These are phyloP conservation scores for Etia nguti DNA, from an alignment of 2,113 vertebrate species.

Conservation along the genomic window DNA sequence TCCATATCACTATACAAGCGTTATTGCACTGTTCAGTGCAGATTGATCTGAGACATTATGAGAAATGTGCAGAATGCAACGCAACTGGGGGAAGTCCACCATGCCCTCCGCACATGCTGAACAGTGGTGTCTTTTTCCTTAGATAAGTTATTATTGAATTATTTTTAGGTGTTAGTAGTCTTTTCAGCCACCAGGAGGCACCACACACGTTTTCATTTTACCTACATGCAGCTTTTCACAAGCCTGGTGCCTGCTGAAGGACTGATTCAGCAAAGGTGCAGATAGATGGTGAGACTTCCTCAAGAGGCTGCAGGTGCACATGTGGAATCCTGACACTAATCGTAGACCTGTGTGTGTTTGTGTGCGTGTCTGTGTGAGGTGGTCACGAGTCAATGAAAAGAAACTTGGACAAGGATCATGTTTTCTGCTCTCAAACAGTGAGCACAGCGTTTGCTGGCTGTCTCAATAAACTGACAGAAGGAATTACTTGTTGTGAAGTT, in stretches of 20 bases:
- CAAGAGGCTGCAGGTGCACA: not conserved
- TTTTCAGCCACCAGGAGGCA: conserved; percentile 30
- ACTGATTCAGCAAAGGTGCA: not conserved
- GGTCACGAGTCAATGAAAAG: not conserved
- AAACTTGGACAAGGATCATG: not conserved
- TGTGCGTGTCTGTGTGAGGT: not conserved
- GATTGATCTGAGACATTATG: not conserved
- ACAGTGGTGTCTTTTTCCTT: not conserved
- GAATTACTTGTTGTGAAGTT: not conserved
- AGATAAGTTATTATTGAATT: not conserved
- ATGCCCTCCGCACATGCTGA: not conserved
- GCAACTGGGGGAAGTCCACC: not conserved
- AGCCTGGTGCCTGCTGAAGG: not conserved
- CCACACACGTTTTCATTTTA: not conserved
- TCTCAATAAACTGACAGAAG: conserved; percentile 15
- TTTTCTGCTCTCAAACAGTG: not conserved
- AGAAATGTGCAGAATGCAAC: not conserved
- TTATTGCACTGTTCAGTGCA: not conserved
- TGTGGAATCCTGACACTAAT: not conserved
- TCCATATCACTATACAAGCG: accelerated
- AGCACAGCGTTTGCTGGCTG: not conserved
- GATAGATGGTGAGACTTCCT: not conserved
- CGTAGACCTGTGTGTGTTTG: not conserved
- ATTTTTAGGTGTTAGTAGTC: not conserved
- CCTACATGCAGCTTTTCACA: not conserved